Conservation (phyloP, 1,140 invertebrate species). For the Drosophila nasuta region DNA sequence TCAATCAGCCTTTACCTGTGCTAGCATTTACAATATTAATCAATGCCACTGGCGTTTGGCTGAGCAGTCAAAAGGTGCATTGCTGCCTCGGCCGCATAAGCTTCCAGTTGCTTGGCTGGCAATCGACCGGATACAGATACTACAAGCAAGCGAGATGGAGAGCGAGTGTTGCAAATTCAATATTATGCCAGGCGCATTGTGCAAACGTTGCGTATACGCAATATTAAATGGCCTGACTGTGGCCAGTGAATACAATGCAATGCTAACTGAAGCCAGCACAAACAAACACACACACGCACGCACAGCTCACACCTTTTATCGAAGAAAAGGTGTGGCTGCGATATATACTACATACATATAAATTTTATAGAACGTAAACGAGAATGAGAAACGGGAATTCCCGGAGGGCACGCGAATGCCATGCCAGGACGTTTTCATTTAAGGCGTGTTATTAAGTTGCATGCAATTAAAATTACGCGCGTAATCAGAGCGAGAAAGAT, state of each 20-base stretch:
- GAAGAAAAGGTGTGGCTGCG: constrained; percentile 38
- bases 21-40: constrained; percentile 64
- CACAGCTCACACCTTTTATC: background rate
- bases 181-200: constrained; percentile 31
- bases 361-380: constrained; percentile 23
- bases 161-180: constrained; percentile 27
- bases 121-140: constrained; percentile 40
- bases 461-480: constrained; percentile 82
- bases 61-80: constrained; percentile 56
- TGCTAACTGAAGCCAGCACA: constrained; percentile 20
- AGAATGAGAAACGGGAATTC: background rate
- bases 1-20: constrained; percentile 48
- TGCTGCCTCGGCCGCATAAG: constrained; percentile 1
- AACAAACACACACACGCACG: background rate
- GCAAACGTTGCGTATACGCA: constrained; percentile 45
- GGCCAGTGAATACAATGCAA: constrained; percentile 26
- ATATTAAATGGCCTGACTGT: constrained; percentile 26
- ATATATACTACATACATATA: constrained; percentile 26
- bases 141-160: too few relatives aligned
- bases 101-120: constrained; percentile 33
- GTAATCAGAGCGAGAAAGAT: constrained; percentile 83
- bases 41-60: constrained; percentile 40
- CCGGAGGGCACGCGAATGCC: constrained; percentile 24
- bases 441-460: constrained; percentile 76
- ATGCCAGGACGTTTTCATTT: constrained; percentile 35